Evolutionary conservation across 2,888 invertebrate genomes (phyloP).

Genomic region (Luperina nickerlii): DNA sequence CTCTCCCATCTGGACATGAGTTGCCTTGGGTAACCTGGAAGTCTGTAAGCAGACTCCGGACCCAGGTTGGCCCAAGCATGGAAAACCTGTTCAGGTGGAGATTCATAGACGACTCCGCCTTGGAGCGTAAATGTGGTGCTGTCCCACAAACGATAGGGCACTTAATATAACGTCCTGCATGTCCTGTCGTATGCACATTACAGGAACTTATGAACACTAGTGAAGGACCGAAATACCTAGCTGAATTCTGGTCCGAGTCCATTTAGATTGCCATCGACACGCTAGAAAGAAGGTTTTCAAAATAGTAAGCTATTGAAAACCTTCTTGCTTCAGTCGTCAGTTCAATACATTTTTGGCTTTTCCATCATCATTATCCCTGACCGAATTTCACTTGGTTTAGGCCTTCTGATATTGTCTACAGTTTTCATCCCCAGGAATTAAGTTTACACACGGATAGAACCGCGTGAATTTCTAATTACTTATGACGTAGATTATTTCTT

Average conservation of each 20-base stretch:
- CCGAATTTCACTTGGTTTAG: not conserved
- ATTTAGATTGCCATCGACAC: not conserved
- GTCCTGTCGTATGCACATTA: not conserved
- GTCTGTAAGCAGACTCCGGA: too few species aligned
- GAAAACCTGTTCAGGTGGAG: too few species aligned
- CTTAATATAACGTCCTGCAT: not conserved
- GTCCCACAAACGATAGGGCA: too few species aligned
- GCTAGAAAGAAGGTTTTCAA: not conserved
- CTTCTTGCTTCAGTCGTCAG: too few species aligned
- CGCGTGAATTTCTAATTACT: not conserved
- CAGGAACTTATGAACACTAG: too few species aligned
- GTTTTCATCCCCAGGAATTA: not conserved
- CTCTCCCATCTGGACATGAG: too few species aligned
- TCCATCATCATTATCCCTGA: too few species aligned
- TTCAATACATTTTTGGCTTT: not conserved
- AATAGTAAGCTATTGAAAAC: not conserved
- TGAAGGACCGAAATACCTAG: not conserved
- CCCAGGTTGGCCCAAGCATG: too few species aligned
- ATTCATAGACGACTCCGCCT: too few species aligned
- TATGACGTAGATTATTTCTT: slow-evolving; percentile 36
- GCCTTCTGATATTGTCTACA: too few species aligned
- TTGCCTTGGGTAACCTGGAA: too few species aligned
- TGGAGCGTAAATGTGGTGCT: too few species aligned
- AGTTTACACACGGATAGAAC: not conserved
- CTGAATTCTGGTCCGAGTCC: not conserved